A percentile compares a stretch with the other conserved stretches of the same genome.
These are phyloP conservation scores for Pterobdella sp. DNA, from an alignment of 2,888 invertebrate species.

Conservation along the genomic window DNA sequence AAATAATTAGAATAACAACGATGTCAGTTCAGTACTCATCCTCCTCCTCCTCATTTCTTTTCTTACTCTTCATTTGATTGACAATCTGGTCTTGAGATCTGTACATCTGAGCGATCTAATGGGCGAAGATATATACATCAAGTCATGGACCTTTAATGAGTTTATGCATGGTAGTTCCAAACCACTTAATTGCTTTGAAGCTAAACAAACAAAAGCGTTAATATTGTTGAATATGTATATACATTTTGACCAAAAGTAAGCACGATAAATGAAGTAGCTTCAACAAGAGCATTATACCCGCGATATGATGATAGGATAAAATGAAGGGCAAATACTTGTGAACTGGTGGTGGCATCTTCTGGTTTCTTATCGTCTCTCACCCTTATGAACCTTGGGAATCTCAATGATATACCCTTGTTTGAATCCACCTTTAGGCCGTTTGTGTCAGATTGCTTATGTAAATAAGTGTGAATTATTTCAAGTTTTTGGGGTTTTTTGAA, in stretches of 20 bases:
- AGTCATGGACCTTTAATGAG: too few relatives aligned
- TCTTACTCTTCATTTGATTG: conserved; percentile 35
- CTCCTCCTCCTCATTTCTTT: conserved; percentile 32
- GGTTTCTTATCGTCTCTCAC: conserved; percentile 82
- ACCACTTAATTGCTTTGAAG: too few relatives aligned
- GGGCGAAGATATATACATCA: too few relatives aligned
- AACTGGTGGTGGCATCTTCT: conserved; percentile 82
- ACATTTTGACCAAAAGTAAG: too few relatives aligned
- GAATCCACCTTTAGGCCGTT: conserved; percentile 62
- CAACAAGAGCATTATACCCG: neutral
- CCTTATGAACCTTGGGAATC: conserved; percentile 86
- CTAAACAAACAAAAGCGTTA: too few relatives aligned
- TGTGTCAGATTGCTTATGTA: neutral
- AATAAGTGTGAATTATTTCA: neutral
- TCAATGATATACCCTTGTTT: conserved; percentile 82
- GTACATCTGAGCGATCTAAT: conserved; percentile 35
- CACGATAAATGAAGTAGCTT: neutral
- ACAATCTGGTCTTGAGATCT: conserved; percentile 79
- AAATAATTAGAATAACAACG: too few relatives aligned
- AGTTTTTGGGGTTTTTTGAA: neutral
- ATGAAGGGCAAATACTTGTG: conserved; percentile 58
- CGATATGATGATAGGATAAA: neutral
- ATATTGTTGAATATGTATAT: too few relatives aligned
- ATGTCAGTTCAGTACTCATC: too few relatives aligned
- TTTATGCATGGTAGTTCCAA: too few relatives aligned